Base-by-base conservation (phyloP, 2,113 vertebrate genomes). In the Rattus norvegicus region DNA sequence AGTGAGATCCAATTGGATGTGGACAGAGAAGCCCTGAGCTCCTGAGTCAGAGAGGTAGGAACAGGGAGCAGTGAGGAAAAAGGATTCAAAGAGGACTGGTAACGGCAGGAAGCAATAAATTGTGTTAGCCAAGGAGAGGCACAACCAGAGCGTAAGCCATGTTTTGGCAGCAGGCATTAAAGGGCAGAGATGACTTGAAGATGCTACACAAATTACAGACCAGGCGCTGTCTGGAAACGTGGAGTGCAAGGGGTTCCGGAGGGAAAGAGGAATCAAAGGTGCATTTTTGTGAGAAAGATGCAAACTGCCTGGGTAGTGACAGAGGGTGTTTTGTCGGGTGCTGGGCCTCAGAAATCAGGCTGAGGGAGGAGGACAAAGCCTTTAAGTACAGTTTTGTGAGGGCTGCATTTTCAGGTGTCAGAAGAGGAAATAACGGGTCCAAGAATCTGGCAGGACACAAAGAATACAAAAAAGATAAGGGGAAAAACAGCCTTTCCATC, bases 211-310 rank as follows among this genome's bases (percentile, higher is more conserved):
- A 90, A 80, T 94, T 79, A 92, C 88, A n/a, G 1, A 11, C 49
- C 11, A 20, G 84, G 19, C 1, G 1, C 65, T 33, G n/a, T 6
- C 1, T 36, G 75, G n/a, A 77, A 67, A 59, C 0, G 1, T 2
- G 20, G 28, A 61, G 69, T 49, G 63, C 75, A 87, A 90, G 56
- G 73, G 79, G 75, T 33, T 39, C 28, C 26, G 39, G 85, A 80
- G 22, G n/a, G 43, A 80, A 77, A 19, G 75, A 59, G 65, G 79
- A 95, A 93, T 85, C 95, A 84, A 61, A 95, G 93, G 56, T 59
- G 20, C 2, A 5, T 85, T 93, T 43, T 88, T 70, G n/a, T 49
- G n/a, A 84, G 11, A 36, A 94, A 83, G 47, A 26, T 61, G 11
- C n/a, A 86, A 61, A 76, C 33, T 83, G 76, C 61, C 88, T 24